These are phyloP conservation scores for Drosophila prolongata DNA, from an alignment of 2,888 invertebrate species.

Conservation along the genomic window DNA sequence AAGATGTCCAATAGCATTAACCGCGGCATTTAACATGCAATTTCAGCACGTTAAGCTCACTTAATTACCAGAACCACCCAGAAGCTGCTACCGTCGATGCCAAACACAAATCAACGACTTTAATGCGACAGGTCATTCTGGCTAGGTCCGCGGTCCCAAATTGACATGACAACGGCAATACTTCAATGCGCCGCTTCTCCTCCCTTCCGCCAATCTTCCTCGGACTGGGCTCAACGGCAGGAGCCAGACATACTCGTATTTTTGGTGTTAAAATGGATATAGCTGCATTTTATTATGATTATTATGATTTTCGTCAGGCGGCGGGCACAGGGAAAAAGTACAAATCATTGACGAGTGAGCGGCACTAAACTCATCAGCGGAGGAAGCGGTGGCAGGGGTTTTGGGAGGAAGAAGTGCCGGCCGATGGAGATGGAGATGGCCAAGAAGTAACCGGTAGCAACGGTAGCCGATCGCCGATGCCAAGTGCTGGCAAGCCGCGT, in stretches of 20 bases:
- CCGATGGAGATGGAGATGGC: slow-evolving; percentile 11
- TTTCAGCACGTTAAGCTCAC: slow-evolving; percentile 67
- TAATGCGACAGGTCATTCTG: slow-evolving; percentile 65
- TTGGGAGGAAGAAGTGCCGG: slow-evolving; percentile 12
- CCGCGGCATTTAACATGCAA: slow-evolving; percentile 33
- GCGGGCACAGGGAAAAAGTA: slow-evolving; percentile 52
- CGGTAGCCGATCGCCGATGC: slow-evolving; percentile 66
- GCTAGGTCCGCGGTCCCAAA: slow-evolving; percentile 47
- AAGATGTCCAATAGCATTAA: slow-evolving; percentile 30
- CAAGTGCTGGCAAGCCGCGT: slow-evolving; percentile 56
- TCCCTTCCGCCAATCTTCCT: slow-evolving; percentile 10
- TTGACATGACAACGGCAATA: slow-evolving; percentile 76
- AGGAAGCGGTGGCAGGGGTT: slow-evolving; percentile 43
- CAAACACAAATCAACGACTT: slow-evolving; percentile 78
- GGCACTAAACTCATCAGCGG: slow-evolving; percentile 73
- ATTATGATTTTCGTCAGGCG: slow-evolving; percentile 75
- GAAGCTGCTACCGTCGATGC: slow-evolving; percentile 74
- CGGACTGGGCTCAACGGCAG: slow-evolving; percentile 9
- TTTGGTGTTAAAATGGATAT: slow-evolving; percentile 80
- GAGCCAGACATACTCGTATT: slow-evolving; percentile 54
- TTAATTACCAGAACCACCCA: slow-evolving; percentile 74
- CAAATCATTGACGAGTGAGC: slow-evolving; percentile 71
- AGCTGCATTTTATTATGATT: slow-evolving; percentile 81
- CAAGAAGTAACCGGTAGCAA: slow-evolving; percentile 62
- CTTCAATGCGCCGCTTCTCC: slow-evolving; percentile 51